Base-by-base conservation (phyloP, 2,113 vertebrate species). In the Leiothrix lutea region DNA sequence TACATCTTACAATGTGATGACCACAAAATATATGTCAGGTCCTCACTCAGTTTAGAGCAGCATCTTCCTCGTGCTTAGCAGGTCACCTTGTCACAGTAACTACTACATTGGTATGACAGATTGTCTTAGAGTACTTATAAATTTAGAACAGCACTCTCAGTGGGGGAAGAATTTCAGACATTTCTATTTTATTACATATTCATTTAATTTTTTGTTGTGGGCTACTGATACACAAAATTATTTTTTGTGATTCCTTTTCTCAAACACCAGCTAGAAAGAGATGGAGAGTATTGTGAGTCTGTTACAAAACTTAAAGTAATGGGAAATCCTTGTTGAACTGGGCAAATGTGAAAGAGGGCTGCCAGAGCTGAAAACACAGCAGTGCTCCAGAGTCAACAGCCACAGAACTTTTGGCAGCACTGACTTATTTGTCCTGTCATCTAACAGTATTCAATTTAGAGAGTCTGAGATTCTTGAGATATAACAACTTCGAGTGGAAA, bases 401-500 rank as follows among this genome's bases (percentile, higher is more conserved):
- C 2, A 0, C 62, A 50, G 35, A 88, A 64, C 86, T 95, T 87
- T 58, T 42, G 84, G 45, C 57, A 91, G 24, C 48, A 75, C 38
- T 65, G n/a, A 62, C 8, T 80, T 72, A n/a, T 36, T 86, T 91
- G 33, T 44, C 14, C 45, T 81, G 6, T 47, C 81, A 61, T 70
- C 53, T 38, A 64, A 38, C 14, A 42, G 54, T 36, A 83, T 48
- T 36, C n/a, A 53, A 6, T 42, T 17, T 35, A 77, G 15, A 48
- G 18, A 86, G 31, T 28, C 26, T 8, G 21, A 86, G 53, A 74
- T 89, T 77, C 90, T 83, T 85, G n/a, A 90, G 38, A 67, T 51
- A 38, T 80, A 77, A 73, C 38, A 93, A 79, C 40, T 88, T 54
- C 51, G 31, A 96, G 57, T 67, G 78, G 86, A 96, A 95, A 88